These are phyloP conservation scores for Channa striata DNA, from an alignment of 2,797 vertebrate species.

Conservation along the genomic window DNA sequence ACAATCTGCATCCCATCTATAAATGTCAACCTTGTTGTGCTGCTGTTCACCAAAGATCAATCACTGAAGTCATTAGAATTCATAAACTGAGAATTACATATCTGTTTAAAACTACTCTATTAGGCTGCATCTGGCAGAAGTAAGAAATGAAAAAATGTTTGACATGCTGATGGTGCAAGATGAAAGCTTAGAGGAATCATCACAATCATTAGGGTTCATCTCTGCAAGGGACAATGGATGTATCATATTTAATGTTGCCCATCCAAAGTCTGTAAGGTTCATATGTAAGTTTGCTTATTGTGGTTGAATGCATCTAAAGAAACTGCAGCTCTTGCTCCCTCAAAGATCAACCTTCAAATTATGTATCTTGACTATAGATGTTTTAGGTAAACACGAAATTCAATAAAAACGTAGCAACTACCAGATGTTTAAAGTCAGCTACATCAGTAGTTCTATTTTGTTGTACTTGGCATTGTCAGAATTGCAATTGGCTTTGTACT, in stretches of 20 bases:
- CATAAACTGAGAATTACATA: too few species aligned
- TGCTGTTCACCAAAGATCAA: too few species aligned
- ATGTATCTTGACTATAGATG: background rate
- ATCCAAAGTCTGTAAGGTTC: background rate
- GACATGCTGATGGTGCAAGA: too few species aligned
- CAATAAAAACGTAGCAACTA: conserved; percentile 16
- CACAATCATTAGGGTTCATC: background rate
- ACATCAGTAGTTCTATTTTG: background rate
- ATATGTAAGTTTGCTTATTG: background rate
- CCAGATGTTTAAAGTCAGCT: conserved; percentile 8
- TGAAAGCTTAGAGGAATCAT: too few species aligned
- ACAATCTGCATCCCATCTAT: too few species aligned
- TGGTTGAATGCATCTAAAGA: background rate
- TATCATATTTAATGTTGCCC: background rate
- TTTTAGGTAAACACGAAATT: conserved; percentile 24
- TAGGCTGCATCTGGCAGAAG: too few species aligned
- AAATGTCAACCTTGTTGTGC: too few species aligned
- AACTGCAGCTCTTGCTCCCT: background rate
- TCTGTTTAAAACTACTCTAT: too few species aligned
- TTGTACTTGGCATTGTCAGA: conserved; percentile 42
- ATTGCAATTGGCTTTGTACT: background rate
- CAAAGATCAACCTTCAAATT: background rate
- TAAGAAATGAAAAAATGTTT: too few species aligned
- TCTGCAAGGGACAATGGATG: background rate
- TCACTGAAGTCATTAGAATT: too few species aligned